phyloP scores from a whole-genome alignment of 64 coral and sea anemone genomes.

The Trachythela sp. region DNA sequence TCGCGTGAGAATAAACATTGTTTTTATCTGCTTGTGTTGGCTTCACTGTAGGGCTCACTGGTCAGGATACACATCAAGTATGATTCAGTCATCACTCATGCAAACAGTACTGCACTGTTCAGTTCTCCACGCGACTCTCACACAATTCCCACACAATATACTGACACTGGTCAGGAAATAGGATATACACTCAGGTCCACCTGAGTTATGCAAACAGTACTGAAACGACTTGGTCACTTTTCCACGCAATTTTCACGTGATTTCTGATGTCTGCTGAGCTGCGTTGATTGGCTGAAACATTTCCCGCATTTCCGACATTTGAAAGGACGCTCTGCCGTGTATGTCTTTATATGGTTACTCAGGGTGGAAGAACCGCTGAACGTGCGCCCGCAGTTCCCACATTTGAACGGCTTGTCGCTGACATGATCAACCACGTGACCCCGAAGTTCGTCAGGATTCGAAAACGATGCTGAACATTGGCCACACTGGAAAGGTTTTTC shows the following conservation, averaged over 20 bases:
- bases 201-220: neutral
- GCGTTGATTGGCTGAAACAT: slow-evolving; percentile 57
- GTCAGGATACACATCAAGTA: too few species aligned
- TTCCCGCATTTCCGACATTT: slow-evolving; percentile 54
- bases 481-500: slow-evolving; percentile 64
- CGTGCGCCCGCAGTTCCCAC: slow-evolving; percentile 63
- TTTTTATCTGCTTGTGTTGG: too few species aligned
- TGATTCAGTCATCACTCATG: too few species aligned
- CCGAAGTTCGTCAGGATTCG: slow-evolving; percentile 39
- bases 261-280: slow-evolving; percentile 62
- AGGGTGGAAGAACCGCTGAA: slow-evolving; percentile 64
- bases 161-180: too few species aligned
- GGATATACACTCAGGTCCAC: too few species aligned
- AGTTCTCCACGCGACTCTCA: too few species aligned
- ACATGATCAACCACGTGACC: slow-evolving; percentile 63
- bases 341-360: slow-evolving; percentile 64
- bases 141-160: too few species aligned
- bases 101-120: too few species aligned
- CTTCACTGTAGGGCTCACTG: too few species aligned
- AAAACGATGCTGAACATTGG: slow-evolving; percentile 52
- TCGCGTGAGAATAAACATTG: too few species aligned
- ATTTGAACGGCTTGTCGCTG: slow-evolving; percentile 71
- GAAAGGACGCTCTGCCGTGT: slow-evolving; percentile 63
- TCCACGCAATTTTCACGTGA: slow-evolving; percentile 36
- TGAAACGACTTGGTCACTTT: neutral